A percentile compares a stretch with the other conserved stretches of the same genome.
Conservation (phyloP, 2,797 vertebrate species). For the Ispidina picta region DNA sequence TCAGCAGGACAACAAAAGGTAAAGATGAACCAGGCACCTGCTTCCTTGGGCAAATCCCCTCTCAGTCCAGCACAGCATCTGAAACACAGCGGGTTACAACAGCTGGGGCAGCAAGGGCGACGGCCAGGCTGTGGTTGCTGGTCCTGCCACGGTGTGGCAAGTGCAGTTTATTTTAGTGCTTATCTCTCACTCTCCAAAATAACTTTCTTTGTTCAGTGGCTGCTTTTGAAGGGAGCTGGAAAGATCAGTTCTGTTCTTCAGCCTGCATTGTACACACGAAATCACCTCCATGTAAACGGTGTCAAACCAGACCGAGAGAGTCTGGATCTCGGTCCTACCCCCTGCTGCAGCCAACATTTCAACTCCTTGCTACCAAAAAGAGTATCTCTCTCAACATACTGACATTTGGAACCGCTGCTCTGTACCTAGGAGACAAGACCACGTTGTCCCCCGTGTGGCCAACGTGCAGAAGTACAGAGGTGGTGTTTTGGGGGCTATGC, state of each 20-base stretch:
- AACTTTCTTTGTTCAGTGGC: background rate
- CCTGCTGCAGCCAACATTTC: background rate
- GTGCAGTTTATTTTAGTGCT: background rate
- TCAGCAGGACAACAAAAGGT: background rate
- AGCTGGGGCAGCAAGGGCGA: background rate
- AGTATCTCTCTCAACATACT: background rate
- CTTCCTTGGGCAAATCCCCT: background rate
- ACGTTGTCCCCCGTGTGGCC: background rate
- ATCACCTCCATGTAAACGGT: background rate
- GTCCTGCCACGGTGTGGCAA: background rate
- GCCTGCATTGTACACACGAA: background rate
- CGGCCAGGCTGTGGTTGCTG: background rate
- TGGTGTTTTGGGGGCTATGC: background rate
- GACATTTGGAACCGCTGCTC: background rate
- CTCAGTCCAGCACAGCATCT: background rate
- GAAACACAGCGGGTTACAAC: background rate
- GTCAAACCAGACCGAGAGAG: background rate
- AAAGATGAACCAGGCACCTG: background rate
- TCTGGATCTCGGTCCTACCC: background rate
- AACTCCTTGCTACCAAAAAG: background rate
- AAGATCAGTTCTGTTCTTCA: background rate
- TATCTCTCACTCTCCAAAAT: background rate
- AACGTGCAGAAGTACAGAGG: background rate
- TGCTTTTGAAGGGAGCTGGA: background rate
- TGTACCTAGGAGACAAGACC: background rate